Conservation (phyloP, 2,797 vertebrate species). For the Coranthus polyacanthus region DNA sequence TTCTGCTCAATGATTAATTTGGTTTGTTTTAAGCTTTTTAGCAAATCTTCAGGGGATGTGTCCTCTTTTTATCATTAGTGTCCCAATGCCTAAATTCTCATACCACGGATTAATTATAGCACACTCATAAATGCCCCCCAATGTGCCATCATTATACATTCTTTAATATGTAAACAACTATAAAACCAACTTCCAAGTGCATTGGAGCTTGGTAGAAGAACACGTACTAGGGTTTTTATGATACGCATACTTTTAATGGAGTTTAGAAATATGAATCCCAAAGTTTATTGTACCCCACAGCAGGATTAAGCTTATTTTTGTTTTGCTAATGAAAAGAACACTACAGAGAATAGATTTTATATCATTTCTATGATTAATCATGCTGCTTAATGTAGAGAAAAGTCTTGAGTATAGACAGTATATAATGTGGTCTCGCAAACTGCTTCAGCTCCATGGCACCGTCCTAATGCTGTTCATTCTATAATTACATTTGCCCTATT, state of each 20-base stretch:
- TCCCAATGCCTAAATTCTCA: slow-evolving; percentile 46
- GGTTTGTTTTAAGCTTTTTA: slow-evolving; percentile 56
- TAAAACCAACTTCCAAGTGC: slow-evolving; percentile 46
- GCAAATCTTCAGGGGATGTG: slow-evolving; percentile 51
- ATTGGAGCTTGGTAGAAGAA: slow-evolving; percentile 21
- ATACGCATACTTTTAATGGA: slow-evolving; percentile 16
- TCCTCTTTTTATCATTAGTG: slow-evolving; percentile 55
- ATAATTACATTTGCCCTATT: slow-evolving; percentile 24
- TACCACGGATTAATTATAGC: slow-evolving; percentile 60
- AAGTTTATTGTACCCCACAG: neutral
- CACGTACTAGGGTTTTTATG: slow-evolving; percentile 11
- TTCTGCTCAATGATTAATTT: slow-evolving; percentile 48
- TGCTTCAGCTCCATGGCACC: neutral
- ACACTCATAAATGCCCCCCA: slow-evolving; percentile 30
- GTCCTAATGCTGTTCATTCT: slow-evolving; percentile 9
- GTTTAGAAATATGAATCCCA: slow-evolving; percentile 4
- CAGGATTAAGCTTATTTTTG: neutral
- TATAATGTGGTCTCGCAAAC: neutral
- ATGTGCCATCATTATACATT: slow-evolving; percentile 58
- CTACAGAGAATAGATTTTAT: neutral
- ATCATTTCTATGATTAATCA: neutral
- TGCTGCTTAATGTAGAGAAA: neutral
- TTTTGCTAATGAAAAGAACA: neutral
- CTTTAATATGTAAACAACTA: slow-evolving; percentile 70
- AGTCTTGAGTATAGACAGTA: too few species aligned